A percentile compares a stretch with the other conserved stretches of the same genome.
Conservation (phyloP, 1,140 invertebrate genomes). For the Drosophila parvula region DNA sequence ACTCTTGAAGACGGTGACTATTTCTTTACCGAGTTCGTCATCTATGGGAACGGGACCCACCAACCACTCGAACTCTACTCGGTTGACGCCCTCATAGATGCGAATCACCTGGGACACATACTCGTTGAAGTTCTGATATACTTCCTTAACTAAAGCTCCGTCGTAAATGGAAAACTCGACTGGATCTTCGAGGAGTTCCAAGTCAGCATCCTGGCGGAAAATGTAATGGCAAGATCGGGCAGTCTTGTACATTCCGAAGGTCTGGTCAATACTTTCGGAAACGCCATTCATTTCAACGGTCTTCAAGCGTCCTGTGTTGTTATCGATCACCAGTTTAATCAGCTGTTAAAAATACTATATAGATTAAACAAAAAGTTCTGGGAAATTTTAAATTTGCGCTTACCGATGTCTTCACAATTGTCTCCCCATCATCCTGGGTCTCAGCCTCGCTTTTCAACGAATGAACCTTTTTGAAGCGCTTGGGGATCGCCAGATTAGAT, state of each 20-base stretch:
- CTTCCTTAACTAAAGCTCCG: conserved; percentile 92
- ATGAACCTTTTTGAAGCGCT: conserved; percentile 10
- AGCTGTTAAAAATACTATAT: conserved; percentile 11
- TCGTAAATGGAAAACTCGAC: conserved; percentile 84
- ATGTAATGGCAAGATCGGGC: conserved; percentile 94
- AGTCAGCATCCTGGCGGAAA: conserved; percentile 88
- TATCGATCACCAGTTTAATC: conserved; percentile 53
- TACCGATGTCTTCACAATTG: conserved; percentile 56
- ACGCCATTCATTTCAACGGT: conserved; percentile 85
- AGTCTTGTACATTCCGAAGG: conserved; percentile 91
- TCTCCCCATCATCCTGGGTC: conserved; percentile 21
- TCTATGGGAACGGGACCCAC: conserved; percentile 95
- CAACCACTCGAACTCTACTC: conserved; percentile 95
- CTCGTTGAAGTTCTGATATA: conserved; percentile 90
- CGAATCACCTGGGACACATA: conserved; percentile 94
- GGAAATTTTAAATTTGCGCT: neutral
- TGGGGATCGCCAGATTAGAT: neutral
- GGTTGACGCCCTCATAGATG: conserved; percentile 88
- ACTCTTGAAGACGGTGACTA: conserved; percentile 90
- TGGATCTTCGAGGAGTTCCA: conserved; percentile 83
- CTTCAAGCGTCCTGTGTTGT: conserved; percentile 84
- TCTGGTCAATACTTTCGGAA: conserved; percentile 85
- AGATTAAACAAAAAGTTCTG: neutral
- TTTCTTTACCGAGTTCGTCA: conserved; percentile 92
- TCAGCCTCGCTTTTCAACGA: neutral